These are phyloP conservation scores for Cichladusa arquata DNA, from an alignment of 2,113 vertebrate genomes.

Conservation along the genomic window DNA sequence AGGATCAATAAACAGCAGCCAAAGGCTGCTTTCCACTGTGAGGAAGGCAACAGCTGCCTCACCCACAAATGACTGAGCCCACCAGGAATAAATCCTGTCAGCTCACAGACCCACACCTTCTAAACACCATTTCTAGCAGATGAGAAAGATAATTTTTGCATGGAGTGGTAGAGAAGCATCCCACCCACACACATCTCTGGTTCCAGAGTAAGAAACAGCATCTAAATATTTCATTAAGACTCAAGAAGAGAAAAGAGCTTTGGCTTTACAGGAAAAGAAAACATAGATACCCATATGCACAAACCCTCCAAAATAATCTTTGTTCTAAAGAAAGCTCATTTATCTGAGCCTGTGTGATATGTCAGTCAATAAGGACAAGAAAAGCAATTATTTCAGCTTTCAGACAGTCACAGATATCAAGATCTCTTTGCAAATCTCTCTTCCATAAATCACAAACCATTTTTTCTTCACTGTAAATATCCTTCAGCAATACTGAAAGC, in stretches of 20 bases:
- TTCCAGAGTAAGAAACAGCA: not conserved
- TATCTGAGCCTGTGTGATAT: not conserved
- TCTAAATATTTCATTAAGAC: not conserved
- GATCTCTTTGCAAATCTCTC: not conserved
- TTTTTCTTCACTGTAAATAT: not conserved
- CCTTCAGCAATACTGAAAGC: not conserved
- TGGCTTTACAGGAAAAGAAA: not conserved
- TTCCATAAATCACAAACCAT: not conserved
- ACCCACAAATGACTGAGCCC: not conserved
- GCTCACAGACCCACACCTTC: not conserved
- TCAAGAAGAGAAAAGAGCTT: not conserved
- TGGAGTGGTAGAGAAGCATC: not conserved
- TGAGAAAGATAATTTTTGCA: not conserved
- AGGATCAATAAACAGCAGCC: not conserved
- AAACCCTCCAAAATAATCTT: not conserved
- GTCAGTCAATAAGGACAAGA: not conserved
- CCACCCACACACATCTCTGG: not conserved
- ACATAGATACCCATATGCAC: accelerated
- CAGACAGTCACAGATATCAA: not conserved
- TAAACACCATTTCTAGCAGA: not conserved
- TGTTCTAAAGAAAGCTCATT: not conserved
- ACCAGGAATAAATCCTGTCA: not conserved
- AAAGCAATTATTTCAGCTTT: not conserved
- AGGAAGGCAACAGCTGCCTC: not conserved
- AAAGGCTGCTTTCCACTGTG: not conserved